Evolutionary conservation across 1,140 invertebrate species (phyloP).

Genomic region (Rhizoglyphus robini): DNA sequence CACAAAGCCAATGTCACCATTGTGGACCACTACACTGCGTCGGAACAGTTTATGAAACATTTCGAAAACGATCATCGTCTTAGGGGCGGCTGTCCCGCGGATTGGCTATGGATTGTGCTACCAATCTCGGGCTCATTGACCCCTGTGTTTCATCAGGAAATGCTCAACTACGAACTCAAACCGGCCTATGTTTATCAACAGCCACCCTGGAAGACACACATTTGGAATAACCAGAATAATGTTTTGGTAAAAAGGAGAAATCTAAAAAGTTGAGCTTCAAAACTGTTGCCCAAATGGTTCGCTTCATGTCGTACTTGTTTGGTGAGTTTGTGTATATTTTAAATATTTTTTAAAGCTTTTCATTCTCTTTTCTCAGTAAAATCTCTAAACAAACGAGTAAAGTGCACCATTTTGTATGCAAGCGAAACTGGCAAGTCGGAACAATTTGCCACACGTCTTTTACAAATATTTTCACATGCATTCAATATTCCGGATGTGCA

Average conservation of each 20-base stretch:
- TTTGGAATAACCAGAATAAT: slow-evolving; percentile 91
- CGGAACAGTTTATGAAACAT: slow-evolving; percentile 90
- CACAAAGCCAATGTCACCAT: slow-evolving; percentile 71
- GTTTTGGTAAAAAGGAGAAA: too few species aligned
- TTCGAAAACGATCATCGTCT: slow-evolving; percentile 76
- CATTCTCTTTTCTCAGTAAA: slow-evolving; percentile 34
- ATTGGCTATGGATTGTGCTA: slow-evolving; percentile 94
- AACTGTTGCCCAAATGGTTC: slow-evolving; percentile 88
- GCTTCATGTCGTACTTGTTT: slow-evolving; percentile 91
- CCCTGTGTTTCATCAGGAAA: slow-evolving; percentile 89
- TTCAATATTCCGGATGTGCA: slow-evolving; percentile 84
- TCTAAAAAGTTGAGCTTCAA: slow-evolving; percentile 80
- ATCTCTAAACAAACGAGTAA: slow-evolving; percentile 75
- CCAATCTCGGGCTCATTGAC: slow-evolving; percentile 76
- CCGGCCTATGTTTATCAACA: slow-evolving; percentile 85
- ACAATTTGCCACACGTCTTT: slow-evolving; percentile 75
- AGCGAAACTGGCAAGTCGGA: slow-evolving; percentile 92
- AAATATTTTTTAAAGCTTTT: not conserved
- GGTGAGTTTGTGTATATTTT: slow-evolving; percentile 35
- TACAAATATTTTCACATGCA: slow-evolving; percentile 77
- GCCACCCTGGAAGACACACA: slow-evolving; percentile 72
- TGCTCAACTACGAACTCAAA: slow-evolving; percentile 76
- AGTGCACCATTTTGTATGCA: slow-evolving; percentile 82
- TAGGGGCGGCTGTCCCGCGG: slow-evolving; percentile 78
- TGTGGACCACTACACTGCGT: slow-evolving; percentile 85